Base-by-base conservation (phyloP, 2,797 vertebrate genomes). In the Pipistrellus pygmaeus region DNA sequence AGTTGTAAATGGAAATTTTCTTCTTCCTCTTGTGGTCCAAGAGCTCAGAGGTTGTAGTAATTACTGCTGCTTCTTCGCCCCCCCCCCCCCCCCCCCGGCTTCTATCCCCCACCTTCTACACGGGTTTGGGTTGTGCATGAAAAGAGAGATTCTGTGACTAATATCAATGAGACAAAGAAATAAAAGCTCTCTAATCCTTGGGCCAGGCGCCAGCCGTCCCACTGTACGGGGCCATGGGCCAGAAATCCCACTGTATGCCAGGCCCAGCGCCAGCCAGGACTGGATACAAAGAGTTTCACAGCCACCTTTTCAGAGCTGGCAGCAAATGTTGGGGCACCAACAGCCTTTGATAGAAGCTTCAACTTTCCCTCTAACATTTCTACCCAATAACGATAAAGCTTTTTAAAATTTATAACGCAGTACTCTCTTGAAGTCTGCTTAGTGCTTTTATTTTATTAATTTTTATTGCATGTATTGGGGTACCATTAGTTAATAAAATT, bases 91-190 rank as follows among this genome's bases (percentile, higher is more conserved):
- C 1, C n/a, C 51, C 2, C 51, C 18, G 2, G 2, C 0, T 44
- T 11, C 38, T 41, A 41, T 11, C 10, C 44, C 44, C 32, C 48
- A 6, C 60, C 55, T 23, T 62, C 69, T 4, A 2, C 93, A 93
- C 0, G 51, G 91, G 91, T 81, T 95, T 95, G 88, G 82, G 66
- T 95, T 97, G 85, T 94, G 82, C 90, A 96, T 97, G 96, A 96
- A 97, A 96, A 96, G 86, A 64, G 97, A 97, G 96, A 97, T 97
- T 97, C 96, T 97, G 97, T 97, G 97, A 96, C 96, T 96, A 97
- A 96, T 97, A 96, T 96, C 97, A 97, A 97, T 97, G 97, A 97
- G 95, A 97, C 97, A 97, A 96, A 97, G 97, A 97, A 97, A 96
- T 96, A 86, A 97, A 97, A 97, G 97, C 93, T 92, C 81, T 96